Conservation (phyloP, 53 echinoderm and acorn worm genomes). For the Paracentrotus lividus region DNA sequence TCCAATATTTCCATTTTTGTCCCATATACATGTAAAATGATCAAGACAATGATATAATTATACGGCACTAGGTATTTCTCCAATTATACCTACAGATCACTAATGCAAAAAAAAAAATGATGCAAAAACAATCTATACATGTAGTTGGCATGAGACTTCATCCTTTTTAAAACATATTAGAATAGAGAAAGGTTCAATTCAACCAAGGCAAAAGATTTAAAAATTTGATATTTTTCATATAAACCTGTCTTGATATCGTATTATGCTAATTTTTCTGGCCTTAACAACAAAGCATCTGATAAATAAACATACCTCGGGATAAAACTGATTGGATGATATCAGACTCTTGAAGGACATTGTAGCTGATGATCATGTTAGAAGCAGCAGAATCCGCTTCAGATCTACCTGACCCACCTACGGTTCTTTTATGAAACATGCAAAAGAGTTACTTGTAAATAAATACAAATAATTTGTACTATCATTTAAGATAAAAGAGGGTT, state of each 20-base stretch:
- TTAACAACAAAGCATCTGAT: neutral
- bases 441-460: neutral
- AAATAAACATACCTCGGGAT: neutral
- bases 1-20: neutral
- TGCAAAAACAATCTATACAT: too few relatives aligned
- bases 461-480: too few relatives aligned
- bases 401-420: neutral
- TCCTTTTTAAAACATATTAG: neutral
- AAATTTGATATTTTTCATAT: neutral
- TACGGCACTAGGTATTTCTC: too few relatives aligned
- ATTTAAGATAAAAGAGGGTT: too few relatives aligned
- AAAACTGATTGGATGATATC: constrained; percentile 38
- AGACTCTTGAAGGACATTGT: neutral
- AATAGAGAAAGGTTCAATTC: neutral
- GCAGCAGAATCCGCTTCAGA: neutral
- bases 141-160: neutral
- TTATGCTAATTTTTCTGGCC: too few relatives aligned
- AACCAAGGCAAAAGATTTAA: neutral
- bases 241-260: neutral
- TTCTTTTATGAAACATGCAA: neutral
- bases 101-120: too few relatives aligned
- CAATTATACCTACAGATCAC: too few relatives aligned
- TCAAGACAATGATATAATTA: too few relatives aligned
- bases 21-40: too few relatives aligned
- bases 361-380: neutral